Evolutionary conservation across 1,140 invertebrate genomes (phyloP).

Genomic region (Nymphalis io): DNA sequence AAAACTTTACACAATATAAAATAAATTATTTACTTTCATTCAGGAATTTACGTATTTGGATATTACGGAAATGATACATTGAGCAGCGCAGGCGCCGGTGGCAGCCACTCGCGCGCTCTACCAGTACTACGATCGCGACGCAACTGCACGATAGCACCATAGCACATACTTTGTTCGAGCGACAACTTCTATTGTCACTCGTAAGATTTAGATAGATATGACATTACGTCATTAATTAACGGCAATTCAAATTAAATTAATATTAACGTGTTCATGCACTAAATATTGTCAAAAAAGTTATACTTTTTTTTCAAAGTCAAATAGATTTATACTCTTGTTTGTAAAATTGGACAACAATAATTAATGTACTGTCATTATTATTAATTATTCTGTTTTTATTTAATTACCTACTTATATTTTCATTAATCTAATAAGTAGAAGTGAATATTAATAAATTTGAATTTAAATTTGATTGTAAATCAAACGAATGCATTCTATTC

Average conservation of each 20-base stretch:
- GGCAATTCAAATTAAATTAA: conserved; percentile 46
- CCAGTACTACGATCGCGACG: conserved; percentile 46
- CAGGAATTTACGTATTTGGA: conserved; percentile 16
- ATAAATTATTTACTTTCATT: conserved; percentile 1
- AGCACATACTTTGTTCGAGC: conserved; percentile 31
- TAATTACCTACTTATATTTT: too few relatives aligned
- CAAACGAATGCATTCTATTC: too few relatives aligned
- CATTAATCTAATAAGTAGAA: too few relatives aligned
- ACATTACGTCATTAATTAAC: conserved; percentile 61
- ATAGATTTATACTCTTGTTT: too few relatives aligned
- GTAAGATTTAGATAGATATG: conserved; percentile 37
- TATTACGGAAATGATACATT: conserved; percentile 24
- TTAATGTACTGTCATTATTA: too few relatives aligned
- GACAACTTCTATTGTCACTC: conserved; percentile 41
- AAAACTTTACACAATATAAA: background rate
- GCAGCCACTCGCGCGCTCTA: conserved; percentile 39
- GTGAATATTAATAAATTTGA: too few relatives aligned
- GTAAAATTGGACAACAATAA: too few relatives aligned
- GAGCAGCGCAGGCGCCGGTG: conserved; percentile 28
- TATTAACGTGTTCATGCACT: conserved; percentile 11
- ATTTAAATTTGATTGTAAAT: too few relatives aligned
- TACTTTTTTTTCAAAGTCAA: too few relatives aligned
- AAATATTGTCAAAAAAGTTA: background rate
- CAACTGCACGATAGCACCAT: conserved; percentile 48
- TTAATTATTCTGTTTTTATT: too few relatives aligned